Conservation (phyloP, 2,888 invertebrate genomes). For the Rhagonycha fulva region DNA sequence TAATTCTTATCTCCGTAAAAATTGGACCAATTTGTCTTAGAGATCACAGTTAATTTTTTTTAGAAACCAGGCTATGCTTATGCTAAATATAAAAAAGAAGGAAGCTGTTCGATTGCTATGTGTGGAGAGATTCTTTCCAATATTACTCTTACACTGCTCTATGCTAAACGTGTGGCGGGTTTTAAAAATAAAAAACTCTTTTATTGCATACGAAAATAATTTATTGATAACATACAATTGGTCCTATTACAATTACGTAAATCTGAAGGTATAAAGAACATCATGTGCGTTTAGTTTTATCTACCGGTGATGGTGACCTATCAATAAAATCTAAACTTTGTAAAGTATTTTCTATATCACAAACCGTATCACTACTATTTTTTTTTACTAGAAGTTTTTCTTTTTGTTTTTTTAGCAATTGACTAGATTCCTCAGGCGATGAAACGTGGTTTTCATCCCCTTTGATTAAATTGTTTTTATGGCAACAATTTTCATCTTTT, state of each 20-base stretch:
- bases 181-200: neutral
- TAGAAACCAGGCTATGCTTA: too few relatives aligned
- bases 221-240: slow-evolving; percentile 10
- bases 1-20: too few relatives aligned
- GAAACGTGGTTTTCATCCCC: neutral
- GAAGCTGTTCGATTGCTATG: too few relatives aligned
- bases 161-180: too few relatives aligned
- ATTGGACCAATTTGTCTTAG: too few relatives aligned
- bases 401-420: neutral
- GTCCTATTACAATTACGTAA: slow-evolving; percentile 12
- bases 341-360: slow-evolving; percentile 40
- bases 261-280: slow-evolving; percentile 11
- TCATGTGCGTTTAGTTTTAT: slow-evolving; percentile 20
- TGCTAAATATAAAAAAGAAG: too few relatives aligned
- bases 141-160: too few relatives aligned
- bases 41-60: too few relatives aligned
- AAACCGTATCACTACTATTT: slow-evolving; percentile 13
- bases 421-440: neutral
- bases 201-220: slow-evolving; percentile 23
- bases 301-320: slow-evolving; percentile 47
- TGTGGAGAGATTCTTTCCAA: too few relatives aligned
- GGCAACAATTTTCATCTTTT: neutral
- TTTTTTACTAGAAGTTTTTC: neutral
- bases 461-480: neutral
- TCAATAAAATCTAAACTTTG: slow-evolving; percentile 50